These are phyloP conservation scores for Eucriotettix oculatus DNA, from an alignment of 2,888 invertebrate genomes.

Conservation along the genomic window DNA sequence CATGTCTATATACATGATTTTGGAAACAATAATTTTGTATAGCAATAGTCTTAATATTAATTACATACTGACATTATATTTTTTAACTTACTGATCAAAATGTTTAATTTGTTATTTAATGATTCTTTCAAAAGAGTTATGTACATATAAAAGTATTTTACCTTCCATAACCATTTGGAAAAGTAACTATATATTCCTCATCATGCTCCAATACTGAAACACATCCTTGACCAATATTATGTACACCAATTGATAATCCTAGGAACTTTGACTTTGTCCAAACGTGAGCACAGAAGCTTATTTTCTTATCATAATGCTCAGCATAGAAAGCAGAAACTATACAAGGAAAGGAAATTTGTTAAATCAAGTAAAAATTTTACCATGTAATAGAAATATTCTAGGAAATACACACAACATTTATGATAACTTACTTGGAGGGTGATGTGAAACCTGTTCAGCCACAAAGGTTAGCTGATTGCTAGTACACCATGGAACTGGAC, in stretches of 20 bases:
- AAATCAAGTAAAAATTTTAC: not conserved
- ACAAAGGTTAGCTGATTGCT: constrained; percentile 81
- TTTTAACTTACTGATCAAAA: too few relatives aligned
- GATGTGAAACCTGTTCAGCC: constrained; percentile 98
- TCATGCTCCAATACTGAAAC: constrained; percentile 79
- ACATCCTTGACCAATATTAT: constrained; percentile 88
- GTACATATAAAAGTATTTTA: constrained; percentile 19
- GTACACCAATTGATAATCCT: constrained; percentile 91
- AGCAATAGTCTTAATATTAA: too few relatives aligned
- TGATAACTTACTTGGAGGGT: constrained; percentile 71
- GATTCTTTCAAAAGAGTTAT: not conserved
- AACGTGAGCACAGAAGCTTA: constrained; percentile 87
- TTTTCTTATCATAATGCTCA: constrained; percentile 79
- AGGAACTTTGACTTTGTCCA: constrained; percentile 99
- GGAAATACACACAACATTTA: not conserved
- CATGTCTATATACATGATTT: too few relatives aligned
- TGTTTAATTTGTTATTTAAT: not conserved
- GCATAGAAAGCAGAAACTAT: constrained; percentile 97
- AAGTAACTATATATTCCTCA: constrained; percentile 90
- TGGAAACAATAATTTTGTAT: too few relatives aligned
- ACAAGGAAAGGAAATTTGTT: not conserved
- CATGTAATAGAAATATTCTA: not conserved
- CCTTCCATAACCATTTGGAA: constrained; percentile 97
- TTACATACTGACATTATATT: too few relatives aligned
- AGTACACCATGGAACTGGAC: constrained; percentile 83